Percentiles rank a stretch among this genome's conserved stretches.
Evolutionary conservation across 2,797 vertebrate species (phyloP).

Genomic region (Telmatherina bonti): DNA sequence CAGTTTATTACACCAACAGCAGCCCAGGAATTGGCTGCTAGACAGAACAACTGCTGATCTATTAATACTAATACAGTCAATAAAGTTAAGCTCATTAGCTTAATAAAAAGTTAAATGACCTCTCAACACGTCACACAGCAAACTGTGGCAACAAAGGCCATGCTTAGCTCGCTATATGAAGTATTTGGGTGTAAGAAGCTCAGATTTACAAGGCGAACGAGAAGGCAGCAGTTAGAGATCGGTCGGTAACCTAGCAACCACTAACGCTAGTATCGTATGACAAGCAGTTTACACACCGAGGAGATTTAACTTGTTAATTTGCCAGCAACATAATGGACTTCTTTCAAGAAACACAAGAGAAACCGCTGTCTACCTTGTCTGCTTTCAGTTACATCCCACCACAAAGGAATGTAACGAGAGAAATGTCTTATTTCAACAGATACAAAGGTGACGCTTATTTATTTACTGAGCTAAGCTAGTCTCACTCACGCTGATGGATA

Average conservation of each 20-base stretch:
- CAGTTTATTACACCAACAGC: not conserved
- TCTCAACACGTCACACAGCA: not conserved
- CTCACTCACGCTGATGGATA: no score
- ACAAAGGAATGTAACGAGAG: conserved; percentile 61
- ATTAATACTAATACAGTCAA: not conserved
- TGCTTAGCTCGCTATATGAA: not conserved
- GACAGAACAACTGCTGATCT: not conserved
- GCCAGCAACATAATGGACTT: conserved; percentile 64
- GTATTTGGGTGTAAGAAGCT: not conserved
- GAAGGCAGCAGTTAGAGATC: conserved; percentile 30
- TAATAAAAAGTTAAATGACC: not conserved
- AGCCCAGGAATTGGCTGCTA: not conserved
- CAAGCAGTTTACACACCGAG: not conserved
- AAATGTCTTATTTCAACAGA: conserved; percentile 70
- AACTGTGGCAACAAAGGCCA: not conserved
- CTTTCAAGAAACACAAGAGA: conserved; percentile 42
- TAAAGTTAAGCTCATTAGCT: not conserved
- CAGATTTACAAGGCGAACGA: conserved; percentile 1
- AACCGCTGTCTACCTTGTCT: conserved; percentile 61
- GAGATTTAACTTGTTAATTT: not conserved
- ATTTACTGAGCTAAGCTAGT: not conserved
- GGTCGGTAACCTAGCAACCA: conserved; percentile 68
- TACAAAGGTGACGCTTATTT: conserved; percentile 56
- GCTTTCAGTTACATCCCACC: conserved; percentile 74
- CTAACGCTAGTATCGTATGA: not conserved